Evolutionary conservation across 2,113 vertebrate species (phyloP), one percentile per base, ranked within the genome.

Genomic region (Neodontobutis hainanensis): DNA sequence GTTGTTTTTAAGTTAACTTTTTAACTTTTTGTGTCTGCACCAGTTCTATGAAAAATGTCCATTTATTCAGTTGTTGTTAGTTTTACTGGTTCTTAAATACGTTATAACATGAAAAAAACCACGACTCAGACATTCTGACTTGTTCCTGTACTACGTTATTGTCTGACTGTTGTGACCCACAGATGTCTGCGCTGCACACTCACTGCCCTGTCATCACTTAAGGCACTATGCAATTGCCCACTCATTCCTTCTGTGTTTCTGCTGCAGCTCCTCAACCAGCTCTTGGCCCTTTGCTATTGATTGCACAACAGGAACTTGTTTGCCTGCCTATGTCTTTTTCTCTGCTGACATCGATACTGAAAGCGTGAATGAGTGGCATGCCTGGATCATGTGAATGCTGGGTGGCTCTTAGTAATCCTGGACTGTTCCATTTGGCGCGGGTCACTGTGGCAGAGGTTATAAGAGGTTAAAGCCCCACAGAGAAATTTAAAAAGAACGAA

Each of bases 271-370:
- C 52, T 38, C 11, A 12, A 35, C 51, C 11, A 32, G 32, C 11
- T 55, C 32, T 35, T 14, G 32, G 34, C 9, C 1, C n/a, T 55
- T 27, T 7, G 35, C 12, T 61, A 55, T 50, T 9, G 53, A 75
- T 87, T 90, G 58, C 2, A 27, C 67, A 89, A 90, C 57, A 61
- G 76, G 45, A 70, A 85, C 75, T 84, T 58, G 70, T 85, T 75
- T 84, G 49, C 65, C 60, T 58, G 15, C 57, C 61, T 61, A 49
- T 34, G 44, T 67, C 50, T 68, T 55, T 78, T 75, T 73, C 71
- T 69, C 66, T 66, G 73, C 77, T 83, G 81, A 82, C 85, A 81
- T 81, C 0, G 66, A 88, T 82, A 89, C 87, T 85, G 68, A 85
- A 76, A 83, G 76, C 56, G 38, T 78, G 79, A 86, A 70, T 79